phyloP scores from a whole-genome alignment of 2,888 invertebrate species.

The Diarsia dahlii region DNA sequence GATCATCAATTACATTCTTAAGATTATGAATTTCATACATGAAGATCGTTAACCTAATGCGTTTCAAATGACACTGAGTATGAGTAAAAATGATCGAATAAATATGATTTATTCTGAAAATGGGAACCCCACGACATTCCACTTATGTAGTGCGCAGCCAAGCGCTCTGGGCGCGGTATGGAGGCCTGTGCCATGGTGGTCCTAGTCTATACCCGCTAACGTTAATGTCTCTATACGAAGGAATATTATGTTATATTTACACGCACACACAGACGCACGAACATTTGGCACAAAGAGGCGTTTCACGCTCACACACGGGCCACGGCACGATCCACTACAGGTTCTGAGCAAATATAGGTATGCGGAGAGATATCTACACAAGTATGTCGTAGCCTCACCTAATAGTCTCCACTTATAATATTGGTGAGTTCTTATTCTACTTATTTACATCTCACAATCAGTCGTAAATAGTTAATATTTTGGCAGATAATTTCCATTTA shows the following conservation, averaged over 20 bases:
- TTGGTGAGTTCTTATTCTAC: conserved; percentile 87
- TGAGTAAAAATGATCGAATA: conserved; percentile 65
- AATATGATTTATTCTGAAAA: conserved; percentile 68
- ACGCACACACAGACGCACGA: conserved; percentile 79
- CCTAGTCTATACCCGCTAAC: conserved; percentile 72
- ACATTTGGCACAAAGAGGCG: conserved; percentile 89
- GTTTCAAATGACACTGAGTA: conserved; percentile 67
- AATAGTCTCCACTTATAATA: conserved; percentile 82
- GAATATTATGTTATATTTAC: conserved; percentile 80
- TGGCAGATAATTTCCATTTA: conserved; percentile 85
- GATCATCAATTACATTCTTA: conserved; percentile 71
- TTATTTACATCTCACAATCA: conserved; percentile 90
- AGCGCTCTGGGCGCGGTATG: conserved; percentile 42
- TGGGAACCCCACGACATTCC: conserved; percentile 59
- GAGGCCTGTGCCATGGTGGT: conserved; percentile 44
- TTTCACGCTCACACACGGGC: conserved; percentile 84
- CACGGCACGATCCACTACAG: conserved; percentile 80
- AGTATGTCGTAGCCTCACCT: conserved; percentile 81
- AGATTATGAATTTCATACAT: conserved; percentile 63
- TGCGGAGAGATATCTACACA: conserved; percentile 88
- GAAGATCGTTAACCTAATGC: conserved; percentile 68
- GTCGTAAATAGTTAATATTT: conserved; percentile 88
- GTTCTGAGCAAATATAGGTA: conserved; percentile 90
- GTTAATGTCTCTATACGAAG: conserved; percentile 75
- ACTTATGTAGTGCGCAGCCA: conserved; percentile 46